phyloP scores from a whole-genome alignment of 2,888 invertebrate genomes.

The Lycaena phlaeas region DNA sequence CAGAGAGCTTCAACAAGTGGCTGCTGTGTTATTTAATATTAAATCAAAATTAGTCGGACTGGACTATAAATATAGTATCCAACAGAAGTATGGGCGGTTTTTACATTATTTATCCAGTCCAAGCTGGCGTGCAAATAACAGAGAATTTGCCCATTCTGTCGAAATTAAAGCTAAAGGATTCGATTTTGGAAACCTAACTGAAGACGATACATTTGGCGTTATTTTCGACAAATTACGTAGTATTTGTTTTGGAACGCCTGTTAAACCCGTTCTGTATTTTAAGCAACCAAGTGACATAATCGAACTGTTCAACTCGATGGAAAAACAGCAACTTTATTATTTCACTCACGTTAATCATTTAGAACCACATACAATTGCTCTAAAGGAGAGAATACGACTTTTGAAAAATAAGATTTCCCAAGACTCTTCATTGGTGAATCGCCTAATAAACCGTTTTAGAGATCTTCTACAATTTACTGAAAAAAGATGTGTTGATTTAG shows the following conservation, averaged over 20 bases:
- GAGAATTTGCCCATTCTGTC: conserved; percentile 56
- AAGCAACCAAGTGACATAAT: conserved; percentile 67
- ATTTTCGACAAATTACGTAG: conserved; percentile 61
- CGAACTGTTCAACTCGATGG: conserved; percentile 72
- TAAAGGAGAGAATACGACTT: conserved; percentile 52
- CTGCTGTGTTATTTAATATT: conserved; percentile 41
- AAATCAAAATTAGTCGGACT: conserved; percentile 68
- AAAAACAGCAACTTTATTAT: conserved; percentile 76
- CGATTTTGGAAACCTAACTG: conserved; percentile 42
- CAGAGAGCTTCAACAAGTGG: conserved; percentile 52
- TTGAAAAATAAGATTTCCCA: conserved; percentile 50
- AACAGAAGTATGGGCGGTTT: conserved; percentile 78
- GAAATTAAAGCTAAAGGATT: conserved; percentile 61
- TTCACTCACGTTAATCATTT: conserved; percentile 74
- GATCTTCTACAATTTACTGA: conserved; percentile 51
- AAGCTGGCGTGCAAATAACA: conserved; percentile 70
- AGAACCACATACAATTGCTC: conserved; percentile 60
- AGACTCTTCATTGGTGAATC: conserved; percentile 33
- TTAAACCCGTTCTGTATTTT: conserved; percentile 72
- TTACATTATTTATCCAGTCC: conserved; percentile 78
- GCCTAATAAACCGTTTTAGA: conserved; percentile 39
- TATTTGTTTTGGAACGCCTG: conserved; percentile 43
- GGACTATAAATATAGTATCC: conserved; percentile 75
- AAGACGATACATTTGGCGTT: conserved; percentile 49
- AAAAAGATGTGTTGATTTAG: conserved; percentile 58